A percentile compares a stretch with the other conserved stretches of the same genome.
These are phyloP conservation scores for Pyrrhosoma nymphula DNA, from an alignment of 2,888 invertebrate species.

Conservation along the genomic window DNA sequence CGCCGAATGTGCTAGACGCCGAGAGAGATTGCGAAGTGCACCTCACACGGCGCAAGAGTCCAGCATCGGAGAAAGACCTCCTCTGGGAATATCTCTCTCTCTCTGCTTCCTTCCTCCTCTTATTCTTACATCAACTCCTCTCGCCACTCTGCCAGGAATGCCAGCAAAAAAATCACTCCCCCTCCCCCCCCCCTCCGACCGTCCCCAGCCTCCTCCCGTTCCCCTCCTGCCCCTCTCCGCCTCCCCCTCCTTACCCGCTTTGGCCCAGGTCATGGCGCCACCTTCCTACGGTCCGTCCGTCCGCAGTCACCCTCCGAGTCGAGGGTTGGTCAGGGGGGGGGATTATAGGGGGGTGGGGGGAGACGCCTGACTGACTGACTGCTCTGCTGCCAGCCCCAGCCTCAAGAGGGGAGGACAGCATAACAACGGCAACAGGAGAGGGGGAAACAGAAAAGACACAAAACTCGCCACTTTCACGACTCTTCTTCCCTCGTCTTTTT, in stretches of 20 bases:
- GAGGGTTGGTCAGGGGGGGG: no score
- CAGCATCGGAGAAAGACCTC: no score
- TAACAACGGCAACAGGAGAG: no score
- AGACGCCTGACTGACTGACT: background rate
- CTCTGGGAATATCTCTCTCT: no score
- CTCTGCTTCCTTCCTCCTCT: no score
- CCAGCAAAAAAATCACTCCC: background rate
- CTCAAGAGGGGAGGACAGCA: background rate
- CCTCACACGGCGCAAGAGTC: no score
- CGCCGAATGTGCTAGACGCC: no score
- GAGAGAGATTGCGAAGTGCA: no score
- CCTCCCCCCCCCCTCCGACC: background rate
- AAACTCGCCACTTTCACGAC: no score
- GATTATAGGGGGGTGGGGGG: background rate
- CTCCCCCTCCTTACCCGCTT: background rate
- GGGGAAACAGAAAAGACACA: no score
- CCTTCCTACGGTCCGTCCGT: background rate
- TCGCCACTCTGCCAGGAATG: conserved; percentile 23
- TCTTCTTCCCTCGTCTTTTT: no score
- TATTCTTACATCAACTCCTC: background rate
- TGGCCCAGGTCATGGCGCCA: conserved; percentile 36
- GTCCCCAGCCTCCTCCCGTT: background rate
- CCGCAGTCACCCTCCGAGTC: no score
- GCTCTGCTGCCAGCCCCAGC: background rate
- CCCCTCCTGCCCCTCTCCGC: background rate